phyloP scores from a whole-genome alignment of 2,113 vertebrate species.

The Corythornis vintsioides region DNA sequence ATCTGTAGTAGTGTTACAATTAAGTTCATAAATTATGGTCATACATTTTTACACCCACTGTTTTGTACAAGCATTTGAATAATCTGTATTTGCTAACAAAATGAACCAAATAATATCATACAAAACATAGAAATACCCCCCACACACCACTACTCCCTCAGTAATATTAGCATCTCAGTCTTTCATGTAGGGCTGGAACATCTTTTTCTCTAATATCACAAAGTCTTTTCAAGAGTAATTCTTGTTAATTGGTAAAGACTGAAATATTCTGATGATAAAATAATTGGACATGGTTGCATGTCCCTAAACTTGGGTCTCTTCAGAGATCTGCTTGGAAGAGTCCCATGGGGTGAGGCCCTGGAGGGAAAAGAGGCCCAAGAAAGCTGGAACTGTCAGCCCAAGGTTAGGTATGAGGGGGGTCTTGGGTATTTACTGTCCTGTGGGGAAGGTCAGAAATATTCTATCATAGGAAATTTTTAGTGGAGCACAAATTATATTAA shows the following conservation, averaged over 20 bases:
- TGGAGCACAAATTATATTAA: background rate
- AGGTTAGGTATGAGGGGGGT: background rate
- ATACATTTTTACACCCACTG: background rate
- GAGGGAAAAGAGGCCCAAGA: background rate
- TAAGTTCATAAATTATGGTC: constrained; percentile 40
- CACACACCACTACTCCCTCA: background rate
- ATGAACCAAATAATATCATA: background rate
- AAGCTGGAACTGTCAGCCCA: background rate
- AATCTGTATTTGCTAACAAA: constrained; percentile 4
- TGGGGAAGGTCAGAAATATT: background rate
- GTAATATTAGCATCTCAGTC: background rate
- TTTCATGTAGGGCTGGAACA: background rate
- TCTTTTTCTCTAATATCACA: background rate
- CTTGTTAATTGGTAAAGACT: background rate
- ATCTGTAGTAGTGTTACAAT: constrained; percentile 57
- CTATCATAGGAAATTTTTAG: background rate
- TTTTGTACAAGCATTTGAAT: constrained; percentile 18
- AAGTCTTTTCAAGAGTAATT: background rate
- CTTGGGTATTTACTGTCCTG: background rate
- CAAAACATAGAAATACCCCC: background rate
- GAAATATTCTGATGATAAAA: background rate
- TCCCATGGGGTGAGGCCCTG: background rate
- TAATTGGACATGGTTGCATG: background rate
- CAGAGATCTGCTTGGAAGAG: background rate
- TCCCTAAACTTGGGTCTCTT: background rate